These are phyloP conservation scores for Ciconia boyciana DNA, from an alignment of 2,113 vertebrate genomes.

Conservation along the genomic window DNA sequence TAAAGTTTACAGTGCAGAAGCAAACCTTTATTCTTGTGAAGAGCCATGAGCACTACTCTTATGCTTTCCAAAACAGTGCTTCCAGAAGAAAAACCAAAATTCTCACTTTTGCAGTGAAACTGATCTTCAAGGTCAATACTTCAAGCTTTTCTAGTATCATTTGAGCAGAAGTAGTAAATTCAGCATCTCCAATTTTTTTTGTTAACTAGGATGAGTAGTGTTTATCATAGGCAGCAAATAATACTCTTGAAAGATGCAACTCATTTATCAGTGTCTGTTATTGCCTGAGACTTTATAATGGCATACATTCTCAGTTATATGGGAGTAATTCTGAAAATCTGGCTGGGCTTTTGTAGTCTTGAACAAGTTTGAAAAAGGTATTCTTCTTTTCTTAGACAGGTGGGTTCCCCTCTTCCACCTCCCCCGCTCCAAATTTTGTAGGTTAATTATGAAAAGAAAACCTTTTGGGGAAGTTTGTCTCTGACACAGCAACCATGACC, in stretches of 20 bases:
- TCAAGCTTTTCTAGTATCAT: not conserved
- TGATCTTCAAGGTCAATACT: not conserved
- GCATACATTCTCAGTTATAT: not conserved
- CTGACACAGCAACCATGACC: not conserved
- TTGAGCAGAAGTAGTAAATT: not conserved
- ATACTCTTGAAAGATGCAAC: not conserved
- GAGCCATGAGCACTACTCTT: not conserved
- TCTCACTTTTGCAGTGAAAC: not conserved
- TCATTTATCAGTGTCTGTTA: not conserved
- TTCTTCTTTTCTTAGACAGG: not conserved
- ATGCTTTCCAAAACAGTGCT: not conserved
- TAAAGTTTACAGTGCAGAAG: not conserved
- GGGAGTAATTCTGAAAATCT: not conserved
- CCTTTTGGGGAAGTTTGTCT: not conserved
- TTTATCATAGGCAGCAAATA: not conserved
- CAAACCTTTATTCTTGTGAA: not conserved
- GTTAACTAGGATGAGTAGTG: not conserved
- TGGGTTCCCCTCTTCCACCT: fast-evolving
- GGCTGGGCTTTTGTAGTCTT: not conserved
- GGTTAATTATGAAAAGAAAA: not conserved
- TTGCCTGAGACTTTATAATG: not conserved
- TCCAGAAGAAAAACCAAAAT: not conserved
- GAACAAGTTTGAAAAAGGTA: not conserved
- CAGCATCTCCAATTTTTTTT: not conserved
- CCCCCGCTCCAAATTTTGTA: not conserved